phyloP scores from a whole-genome alignment of 2,888 invertebrate genomes.

The Esperia sulphurella region DNA sequence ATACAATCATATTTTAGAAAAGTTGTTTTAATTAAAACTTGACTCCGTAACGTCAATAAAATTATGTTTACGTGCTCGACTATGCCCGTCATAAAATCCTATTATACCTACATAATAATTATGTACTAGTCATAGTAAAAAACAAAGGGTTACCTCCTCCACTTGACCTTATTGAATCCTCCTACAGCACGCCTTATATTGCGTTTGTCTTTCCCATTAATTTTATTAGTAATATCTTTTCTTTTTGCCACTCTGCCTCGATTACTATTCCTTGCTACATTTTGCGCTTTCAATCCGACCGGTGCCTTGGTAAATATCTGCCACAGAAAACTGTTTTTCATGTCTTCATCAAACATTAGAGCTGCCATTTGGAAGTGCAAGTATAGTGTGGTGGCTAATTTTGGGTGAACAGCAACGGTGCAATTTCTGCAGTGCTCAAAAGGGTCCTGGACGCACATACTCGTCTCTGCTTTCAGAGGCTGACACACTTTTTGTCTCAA shows the following conservation, averaged over 20 bases:
- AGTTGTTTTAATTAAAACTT: too few species aligned
- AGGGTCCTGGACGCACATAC: conserved; percentile 31
- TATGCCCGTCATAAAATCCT: too few species aligned
- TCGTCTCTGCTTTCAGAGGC: conserved; percentile 16
- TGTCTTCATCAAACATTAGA: conserved; percentile 13
- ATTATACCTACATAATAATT: neutral
- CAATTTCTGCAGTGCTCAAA: conserved; percentile 32
- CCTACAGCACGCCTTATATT: too few species aligned
- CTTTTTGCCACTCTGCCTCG: neutral
- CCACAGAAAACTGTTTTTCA: conserved; percentile 4
- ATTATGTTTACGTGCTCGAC: too few species aligned
- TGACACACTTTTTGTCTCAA: conserved; percentile 8
- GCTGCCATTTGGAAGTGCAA: conserved; percentile 13
- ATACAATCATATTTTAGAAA: too few species aligned
- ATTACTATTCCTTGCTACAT: neutral
- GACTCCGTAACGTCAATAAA: too few species aligned
- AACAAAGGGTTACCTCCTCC: neutral
- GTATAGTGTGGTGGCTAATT: conserved; percentile 14
- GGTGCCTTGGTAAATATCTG: neutral
- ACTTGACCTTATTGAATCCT: neutral
- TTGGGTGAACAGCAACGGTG: conserved; percentile 19
- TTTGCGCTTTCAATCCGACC: neutral
- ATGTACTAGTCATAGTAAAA: neutral
- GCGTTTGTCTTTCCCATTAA: neutral
- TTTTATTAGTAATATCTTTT: neutral